phyloP scores from a whole-genome alignment of 2,113 vertebrate genomes.

The Rhinopithecus roxellana region DNA sequence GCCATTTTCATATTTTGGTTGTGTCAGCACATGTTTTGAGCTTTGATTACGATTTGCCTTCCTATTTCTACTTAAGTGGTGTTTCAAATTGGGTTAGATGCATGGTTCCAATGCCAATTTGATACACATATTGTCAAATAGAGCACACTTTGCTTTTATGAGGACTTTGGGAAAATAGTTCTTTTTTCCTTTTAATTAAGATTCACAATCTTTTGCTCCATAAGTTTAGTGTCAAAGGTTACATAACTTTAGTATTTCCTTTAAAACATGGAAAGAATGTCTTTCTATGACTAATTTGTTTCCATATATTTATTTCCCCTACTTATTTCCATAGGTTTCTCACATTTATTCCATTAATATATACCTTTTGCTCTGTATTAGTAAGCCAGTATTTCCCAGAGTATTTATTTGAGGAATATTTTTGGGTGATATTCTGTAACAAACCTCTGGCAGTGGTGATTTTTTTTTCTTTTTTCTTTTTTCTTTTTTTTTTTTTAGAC shows the following conservation, averaged over 20 bases:
- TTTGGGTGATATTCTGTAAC: not conserved
- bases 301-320: not conserved
- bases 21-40: not conserved
- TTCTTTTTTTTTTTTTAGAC: no score
- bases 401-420: conserved; percentile 25
- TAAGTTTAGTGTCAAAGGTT: conserved; percentile 55
- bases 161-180: conserved; percentile 40
- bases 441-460: not conserved
- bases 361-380: not conserved
- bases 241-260: conserved; percentile 55
- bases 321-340: conserved; percentile 6
- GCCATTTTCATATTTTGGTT: conserved; percentile 16
- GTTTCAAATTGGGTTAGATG: not conserved
- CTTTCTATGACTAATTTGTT: conserved; percentile 28
- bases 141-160: conserved; percentile 59
- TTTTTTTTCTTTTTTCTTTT: no score
- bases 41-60: not conserved
- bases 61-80: not conserved
- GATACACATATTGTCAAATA: conserved; percentile 50
- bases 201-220: conserved; percentile 46
- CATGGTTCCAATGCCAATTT: conserved; percentile 45
- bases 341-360: not conserved
- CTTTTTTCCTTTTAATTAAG: conserved; percentile 68
- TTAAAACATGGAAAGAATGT: conserved; percentile 58
- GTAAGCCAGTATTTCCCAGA: not conserved